Percentiles rank a stretch among this genome's conserved stretches.
phyloP scores from a whole-genome alignment of 2,113 vertebrate genomes.

The Sclerurus mexicanus region DNA sequence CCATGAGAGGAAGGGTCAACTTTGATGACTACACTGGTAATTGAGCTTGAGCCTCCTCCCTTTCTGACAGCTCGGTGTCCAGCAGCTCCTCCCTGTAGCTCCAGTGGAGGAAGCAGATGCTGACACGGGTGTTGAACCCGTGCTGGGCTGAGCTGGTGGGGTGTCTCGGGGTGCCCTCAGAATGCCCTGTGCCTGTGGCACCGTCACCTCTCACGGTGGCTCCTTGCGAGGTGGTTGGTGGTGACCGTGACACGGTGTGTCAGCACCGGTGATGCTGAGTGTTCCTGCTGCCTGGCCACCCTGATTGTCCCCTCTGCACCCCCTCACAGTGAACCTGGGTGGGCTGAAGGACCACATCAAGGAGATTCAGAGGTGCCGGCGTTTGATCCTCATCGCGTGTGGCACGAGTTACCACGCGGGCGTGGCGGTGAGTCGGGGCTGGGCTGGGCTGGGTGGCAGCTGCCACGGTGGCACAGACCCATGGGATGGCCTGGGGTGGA shows the following conservation, averaged over 20 bases:
- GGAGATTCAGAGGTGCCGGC: conserved; percentile 95
- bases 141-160: background rate
- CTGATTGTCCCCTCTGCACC: background rate
- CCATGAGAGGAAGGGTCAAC: conserved; percentile 98
- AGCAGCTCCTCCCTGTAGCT: background rate
- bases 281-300: background rate
- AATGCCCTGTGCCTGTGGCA: rapidly evolving
- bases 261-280: background rate
- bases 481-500: no score
- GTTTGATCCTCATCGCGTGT: conserved; percentile 95
- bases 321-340: conserved; percentile 86
- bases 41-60: background rate
- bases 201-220: rapidly evolving
- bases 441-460: background rate
- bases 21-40: conserved; percentile 95
- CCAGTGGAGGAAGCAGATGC: background rate
- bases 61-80: background rate
- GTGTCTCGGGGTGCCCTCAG: background rate
- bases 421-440: conserved; percentile 85
- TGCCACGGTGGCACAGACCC: no score
- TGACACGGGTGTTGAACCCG: background rate
- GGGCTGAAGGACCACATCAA: conserved; percentile 98
- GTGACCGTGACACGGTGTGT: rapidly evolving
- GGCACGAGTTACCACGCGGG: conserved; percentile 97
- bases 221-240: background rate